Conservation (phyloP, 1,140 invertebrate genomes). For the Nephotettix cincticeps region DNA sequence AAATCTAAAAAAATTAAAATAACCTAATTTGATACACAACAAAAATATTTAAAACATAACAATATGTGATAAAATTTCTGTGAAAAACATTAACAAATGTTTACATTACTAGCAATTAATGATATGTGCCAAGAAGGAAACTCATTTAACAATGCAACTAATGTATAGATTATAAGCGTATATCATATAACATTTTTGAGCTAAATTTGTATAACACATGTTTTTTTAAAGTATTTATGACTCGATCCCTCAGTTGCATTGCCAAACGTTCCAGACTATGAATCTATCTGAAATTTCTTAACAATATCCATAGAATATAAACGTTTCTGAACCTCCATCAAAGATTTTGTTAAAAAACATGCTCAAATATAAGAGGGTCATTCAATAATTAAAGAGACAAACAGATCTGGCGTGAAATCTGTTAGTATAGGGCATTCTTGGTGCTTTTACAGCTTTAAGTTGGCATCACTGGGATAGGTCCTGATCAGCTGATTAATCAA, state of each 20-base stretch:
- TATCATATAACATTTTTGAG: not conserved
- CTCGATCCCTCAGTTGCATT: not conserved
- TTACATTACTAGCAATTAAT: constrained; percentile 7
- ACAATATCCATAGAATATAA: not conserved
- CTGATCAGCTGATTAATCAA: no score
- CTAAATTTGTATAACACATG: not conserved
- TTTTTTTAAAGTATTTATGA: not conserved
- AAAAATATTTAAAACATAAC: not conserved
- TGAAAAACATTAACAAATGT: not conserved
- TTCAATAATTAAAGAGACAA: not conserved
- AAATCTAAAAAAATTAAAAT: no score
- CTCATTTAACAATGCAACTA: constrained; percentile 14
- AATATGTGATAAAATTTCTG: not conserved
- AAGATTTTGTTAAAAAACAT: not conserved
- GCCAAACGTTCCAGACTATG: not conserved
- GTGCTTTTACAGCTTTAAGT: no score
- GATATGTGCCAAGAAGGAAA: constrained; percentile 14
- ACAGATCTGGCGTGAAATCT: no score
- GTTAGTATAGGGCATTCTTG: not conserved
- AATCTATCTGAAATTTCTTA: not conserved
- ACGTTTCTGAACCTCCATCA: not conserved
- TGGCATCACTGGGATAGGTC: no score
- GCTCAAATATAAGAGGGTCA: not conserved
- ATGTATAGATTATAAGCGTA: not conserved
- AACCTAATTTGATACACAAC: no score